These are phyloP conservation scores for Mythimna vitellina DNA, from an alignment of 2,888 invertebrate genomes.

Conservation along the genomic window DNA sequence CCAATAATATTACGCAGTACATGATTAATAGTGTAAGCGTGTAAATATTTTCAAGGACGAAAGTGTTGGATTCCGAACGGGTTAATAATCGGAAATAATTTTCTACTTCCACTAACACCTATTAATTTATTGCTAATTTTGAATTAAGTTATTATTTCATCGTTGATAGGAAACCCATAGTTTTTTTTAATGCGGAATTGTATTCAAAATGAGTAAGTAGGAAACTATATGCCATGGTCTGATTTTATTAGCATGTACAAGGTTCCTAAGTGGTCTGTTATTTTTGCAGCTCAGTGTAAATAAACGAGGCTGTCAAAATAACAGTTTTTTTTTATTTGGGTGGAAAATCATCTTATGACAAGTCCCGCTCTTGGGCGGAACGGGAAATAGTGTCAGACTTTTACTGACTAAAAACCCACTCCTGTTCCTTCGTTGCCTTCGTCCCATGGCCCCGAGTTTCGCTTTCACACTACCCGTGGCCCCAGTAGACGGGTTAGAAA, in stretches of 20 bases:
- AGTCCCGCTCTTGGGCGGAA: too few species aligned
- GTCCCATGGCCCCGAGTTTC: too few species aligned
- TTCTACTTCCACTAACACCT: constrained; percentile 9
- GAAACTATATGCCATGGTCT: constrained; percentile 24
- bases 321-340: too few species aligned
- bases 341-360: too few species aligned
- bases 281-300: too few species aligned
- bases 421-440: too few species aligned
- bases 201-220: constrained; percentile 6
- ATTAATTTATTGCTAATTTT: not conserved
- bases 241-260: constrained; percentile 8
- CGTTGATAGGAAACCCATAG: constrained; percentile 8
- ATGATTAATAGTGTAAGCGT: not conserved
- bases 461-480: too few species aligned
- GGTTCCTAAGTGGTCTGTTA: constrained; percentile 1
- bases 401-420: too few species aligned
- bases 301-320: too few species aligned
- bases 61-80: not conserved
- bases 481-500: too few species aligned
- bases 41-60: constrained; percentile 13
- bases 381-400: too few species aligned
- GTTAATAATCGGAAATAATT: constrained; percentile 20
- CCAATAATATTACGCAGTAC: not conserved
- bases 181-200: constrained; percentile 20
- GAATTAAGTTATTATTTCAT: not conserved